Percentiles rank a stretch among this genome's conserved stretches.
phyloP scores from a whole-genome alignment of 1,140 invertebrate species.

The Lepidurus arcticus region DNA sequence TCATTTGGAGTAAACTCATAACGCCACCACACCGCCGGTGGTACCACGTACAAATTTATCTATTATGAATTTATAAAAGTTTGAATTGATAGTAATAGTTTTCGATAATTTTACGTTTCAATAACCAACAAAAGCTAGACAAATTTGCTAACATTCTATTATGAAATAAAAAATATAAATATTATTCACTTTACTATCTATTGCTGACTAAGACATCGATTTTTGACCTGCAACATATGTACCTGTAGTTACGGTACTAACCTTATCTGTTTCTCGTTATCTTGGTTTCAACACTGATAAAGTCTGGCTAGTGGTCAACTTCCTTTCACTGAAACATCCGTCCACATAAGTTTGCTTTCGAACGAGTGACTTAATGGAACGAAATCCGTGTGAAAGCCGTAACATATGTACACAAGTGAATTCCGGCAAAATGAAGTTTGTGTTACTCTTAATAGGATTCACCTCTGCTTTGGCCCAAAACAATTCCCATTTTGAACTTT shows the following conservation, averaged over 20 bases:
- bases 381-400: neutral
- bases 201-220: neutral
- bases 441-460: neutral
- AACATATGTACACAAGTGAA: neutral
- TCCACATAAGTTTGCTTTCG: neutral
- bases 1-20: too few species aligned
- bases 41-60: too few species aligned
- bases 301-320: neutral
- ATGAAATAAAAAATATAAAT: neutral
- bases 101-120: too few species aligned
- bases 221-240: neutral
- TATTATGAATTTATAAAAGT: too few species aligned
- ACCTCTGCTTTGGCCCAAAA: neutral
- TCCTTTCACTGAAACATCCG: neutral
- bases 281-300: neutral
- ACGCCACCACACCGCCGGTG: too few species aligned
- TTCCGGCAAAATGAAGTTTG: neutral
- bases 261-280: neutral
- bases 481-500: neutral
- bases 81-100: too few species aligned
- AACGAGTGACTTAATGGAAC: too few species aligned
- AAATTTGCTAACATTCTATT: too few species aligned
- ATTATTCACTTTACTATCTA: neutral
- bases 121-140: too few species aligned
- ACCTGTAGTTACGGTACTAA: neutral